Evolutionary conservation across 2,113 vertebrate genomes (phyloP), one percentile per base, ranked within the genome.

Genomic region (Corapipo altera): DNA sequence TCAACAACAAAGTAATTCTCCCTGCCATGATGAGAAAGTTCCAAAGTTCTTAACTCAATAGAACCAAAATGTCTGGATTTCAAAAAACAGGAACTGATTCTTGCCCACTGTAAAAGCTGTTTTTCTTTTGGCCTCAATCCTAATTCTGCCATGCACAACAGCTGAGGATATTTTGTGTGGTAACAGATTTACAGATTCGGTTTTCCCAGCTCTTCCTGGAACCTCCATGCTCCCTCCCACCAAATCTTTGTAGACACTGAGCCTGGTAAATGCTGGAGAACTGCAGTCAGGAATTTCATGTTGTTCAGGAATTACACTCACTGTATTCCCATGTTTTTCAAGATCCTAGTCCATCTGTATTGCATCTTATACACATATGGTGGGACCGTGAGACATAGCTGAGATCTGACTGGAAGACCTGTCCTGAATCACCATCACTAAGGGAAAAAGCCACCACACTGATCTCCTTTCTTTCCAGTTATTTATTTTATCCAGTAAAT

Each of bases 181-280:
- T 66, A 79, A 65, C 26, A 85, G 44, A 81, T 82, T 21, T 24
- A 55, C 26, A 61, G 46, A 58, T 58, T 28, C 32, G 49, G 24
- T 79, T 88, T 92, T 89, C 66, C 66, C 49, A 88, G 33, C 51
- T 88, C 58, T 79, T 89, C 32, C 41, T 85, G 54, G n/a, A 92
- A 89, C 14, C 9, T 74, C 54, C 27, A 18, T 27, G 26, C 15
- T 85, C 28, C 28, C 20, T 87, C 41, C n/a, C 27, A 71, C 27
- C 35, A 85, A 57, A 71, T 48, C 49, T 49, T 48, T 72, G 15
- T 30, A 91, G 55, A 67, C 5, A 39, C 13, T 4, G 15, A 75
- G n/a, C 8, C 65, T 76, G 48, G 20, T 26, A 76, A 57, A 21
- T 33, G 37, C 65, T 78, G 61, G 22, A 82, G 57, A 87, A 67